These are phyloP conservation scores for Hypocryptadius cinnamomeus DNA, from an alignment of 2,113 vertebrate genomes.

Conservation along the genomic window DNA sequence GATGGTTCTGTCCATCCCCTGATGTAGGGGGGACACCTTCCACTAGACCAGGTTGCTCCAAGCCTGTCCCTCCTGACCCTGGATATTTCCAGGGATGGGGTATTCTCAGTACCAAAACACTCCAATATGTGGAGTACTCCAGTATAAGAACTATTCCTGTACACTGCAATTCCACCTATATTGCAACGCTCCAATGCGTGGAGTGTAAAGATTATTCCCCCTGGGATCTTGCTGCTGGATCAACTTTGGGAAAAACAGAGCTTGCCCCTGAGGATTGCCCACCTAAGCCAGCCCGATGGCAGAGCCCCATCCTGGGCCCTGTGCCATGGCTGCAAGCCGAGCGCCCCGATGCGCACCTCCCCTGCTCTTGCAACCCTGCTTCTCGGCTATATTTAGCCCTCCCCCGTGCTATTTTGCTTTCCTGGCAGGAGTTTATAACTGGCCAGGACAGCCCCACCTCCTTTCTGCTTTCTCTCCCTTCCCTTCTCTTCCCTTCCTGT, in stretches of 20 bases:
- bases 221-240: background rate
- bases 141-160: background rate
- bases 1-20: background rate
- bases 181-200: background rate
- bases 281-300: background rate
- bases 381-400: constrained; percentile 68
- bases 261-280: background rate
- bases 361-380: background rate
- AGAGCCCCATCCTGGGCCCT: background rate
- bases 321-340: background rate
- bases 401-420: constrained; percentile 3
- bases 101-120: background rate
- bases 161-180: background rate
- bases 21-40: background rate
- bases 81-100: background rate
- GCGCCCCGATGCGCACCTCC: background rate
- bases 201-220: background rate
- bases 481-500: background rate
- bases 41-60: background rate
- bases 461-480: constrained; percentile 8
- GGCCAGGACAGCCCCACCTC: constrained; percentile 22
- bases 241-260: background rate
- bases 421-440: constrained; percentile 33
- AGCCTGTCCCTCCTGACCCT: background rate
- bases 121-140: background rate